Conservation (phyloP, 1,140 invertebrate species). For the Drosophila busckii region DNA sequence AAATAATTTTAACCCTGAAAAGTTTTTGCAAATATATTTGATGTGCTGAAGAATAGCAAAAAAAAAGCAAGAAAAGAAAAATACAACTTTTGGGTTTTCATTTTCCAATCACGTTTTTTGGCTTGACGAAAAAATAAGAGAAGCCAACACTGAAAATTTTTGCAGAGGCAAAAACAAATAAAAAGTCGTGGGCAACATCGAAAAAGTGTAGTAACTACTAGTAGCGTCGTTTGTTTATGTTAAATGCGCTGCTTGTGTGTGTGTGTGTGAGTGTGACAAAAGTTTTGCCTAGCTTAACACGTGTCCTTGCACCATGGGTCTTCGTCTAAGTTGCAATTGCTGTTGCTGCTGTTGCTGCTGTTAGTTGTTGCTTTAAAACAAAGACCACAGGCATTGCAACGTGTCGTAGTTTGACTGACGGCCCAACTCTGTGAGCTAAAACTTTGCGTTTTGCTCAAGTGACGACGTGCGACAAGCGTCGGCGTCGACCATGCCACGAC, state of each 20-base stretch:
- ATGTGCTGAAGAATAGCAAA: neutral
- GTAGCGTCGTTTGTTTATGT: slow-evolving; percentile 66
- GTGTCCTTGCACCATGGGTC: slow-evolving; percentile 47
- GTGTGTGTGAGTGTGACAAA: slow-evolving; percentile 45
- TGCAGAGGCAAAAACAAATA: slow-evolving; percentile 43
- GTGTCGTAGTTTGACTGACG: slow-evolving; percentile 17
- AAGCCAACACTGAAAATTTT: slow-evolving; percentile 14
- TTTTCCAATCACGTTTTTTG: slow-evolving; percentile 59
- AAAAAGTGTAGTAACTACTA: slow-evolving; percentile 35
- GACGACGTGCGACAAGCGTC: slow-evolving; percentile 70
- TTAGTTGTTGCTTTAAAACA: slow-evolving; percentile 43
- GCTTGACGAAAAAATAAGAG: neutral
- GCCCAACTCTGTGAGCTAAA: slow-evolving; percentile 31
- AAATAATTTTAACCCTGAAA: neutral
- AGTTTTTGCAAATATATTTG: neutral
- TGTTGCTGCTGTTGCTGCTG: slow-evolving; percentile 30
- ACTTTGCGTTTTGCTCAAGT: slow-evolving; percentile 73
- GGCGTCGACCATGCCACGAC: slow-evolving; percentile 21
- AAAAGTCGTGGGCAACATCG: slow-evolving; percentile 45
- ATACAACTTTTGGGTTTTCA: slow-evolving; percentile 44
- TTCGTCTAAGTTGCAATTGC: neutral
- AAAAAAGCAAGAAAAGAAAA: neutral
- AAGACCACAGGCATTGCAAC: slow-evolving; percentile 39
- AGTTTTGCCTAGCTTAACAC: slow-evolving; percentile 65
- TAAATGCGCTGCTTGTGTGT: slow-evolving; percentile 47